A percentile compares a stretch with the other conserved stretches of the same genome.
Conservation (phyloP, 2,113 vertebrate species). For the Halcyon malimbica region DNA sequence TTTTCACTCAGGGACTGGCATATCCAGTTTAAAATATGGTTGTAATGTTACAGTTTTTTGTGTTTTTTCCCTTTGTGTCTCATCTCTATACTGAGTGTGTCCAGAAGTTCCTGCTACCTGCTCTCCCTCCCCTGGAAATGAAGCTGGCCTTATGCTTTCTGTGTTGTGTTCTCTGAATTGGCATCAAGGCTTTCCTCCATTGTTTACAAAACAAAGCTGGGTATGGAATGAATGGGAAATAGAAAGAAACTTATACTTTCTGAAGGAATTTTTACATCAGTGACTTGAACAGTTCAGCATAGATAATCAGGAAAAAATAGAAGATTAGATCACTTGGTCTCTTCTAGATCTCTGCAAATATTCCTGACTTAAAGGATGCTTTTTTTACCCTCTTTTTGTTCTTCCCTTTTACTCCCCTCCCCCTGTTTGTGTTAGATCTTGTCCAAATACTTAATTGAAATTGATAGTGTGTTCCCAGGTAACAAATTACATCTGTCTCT, state of each 20-base stretch:
- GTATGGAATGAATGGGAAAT: not conserved
- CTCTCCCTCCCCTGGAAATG: not conserved
- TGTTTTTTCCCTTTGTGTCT: not conserved
- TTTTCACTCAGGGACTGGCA: not conserved
- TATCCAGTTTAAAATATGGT: not conserved
- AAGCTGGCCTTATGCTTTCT: not conserved
- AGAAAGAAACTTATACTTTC: not conserved
- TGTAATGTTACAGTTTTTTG: not conserved
- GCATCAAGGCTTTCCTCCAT: not conserved
- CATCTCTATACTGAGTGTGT: not conserved
- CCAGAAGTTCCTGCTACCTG: not conserved
- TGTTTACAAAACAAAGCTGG: not conserved
- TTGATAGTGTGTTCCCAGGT: constrained; percentile 32
- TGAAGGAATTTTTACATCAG: not conserved
- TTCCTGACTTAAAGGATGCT: not conserved
- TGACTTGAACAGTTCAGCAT: not conserved
- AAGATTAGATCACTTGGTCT: not conserved
- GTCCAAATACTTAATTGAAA: constrained; percentile 42
- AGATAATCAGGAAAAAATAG: not conserved
- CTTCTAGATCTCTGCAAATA: not conserved
- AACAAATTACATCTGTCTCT: constrained; percentile 40
- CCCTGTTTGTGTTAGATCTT: not conserved
- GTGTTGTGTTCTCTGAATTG: not conserved
- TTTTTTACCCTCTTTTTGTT: not conserved
- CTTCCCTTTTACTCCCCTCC: not conserved